phyloP scores from a whole-genome alignment of 2,113 vertebrate species.

The Machaerirhynchus nigripectus region DNA sequence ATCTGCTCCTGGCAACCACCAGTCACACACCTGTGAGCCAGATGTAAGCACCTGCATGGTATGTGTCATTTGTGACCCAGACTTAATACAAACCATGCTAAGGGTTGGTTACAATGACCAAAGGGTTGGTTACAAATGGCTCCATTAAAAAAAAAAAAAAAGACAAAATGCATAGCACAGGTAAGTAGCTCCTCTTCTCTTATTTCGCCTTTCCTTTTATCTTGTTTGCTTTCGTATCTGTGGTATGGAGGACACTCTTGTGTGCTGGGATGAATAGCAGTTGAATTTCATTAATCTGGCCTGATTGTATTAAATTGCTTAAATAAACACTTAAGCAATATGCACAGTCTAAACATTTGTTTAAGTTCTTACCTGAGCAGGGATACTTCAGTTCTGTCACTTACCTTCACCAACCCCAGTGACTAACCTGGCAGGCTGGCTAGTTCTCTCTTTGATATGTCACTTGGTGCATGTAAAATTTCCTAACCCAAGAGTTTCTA shows the following conservation, averaged over 20 bases:
- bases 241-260: neutral
- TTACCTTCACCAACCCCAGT: neutral
- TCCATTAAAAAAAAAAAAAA: neutral
- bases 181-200: constrained; percentile 6
- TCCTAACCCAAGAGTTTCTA: neutral
- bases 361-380: neutral
- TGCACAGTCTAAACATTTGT: neutral
- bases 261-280: neutral
- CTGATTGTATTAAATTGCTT: neutral
- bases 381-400: neutral
- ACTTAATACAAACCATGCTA: neutral
- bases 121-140: neutral
- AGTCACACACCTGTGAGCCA: constrained; percentile 7
- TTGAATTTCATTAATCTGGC: neutral
- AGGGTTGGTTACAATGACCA: neutral
- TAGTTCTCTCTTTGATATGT: neutral
- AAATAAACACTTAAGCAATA: neutral
- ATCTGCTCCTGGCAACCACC: neutral
- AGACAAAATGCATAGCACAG: neutral
- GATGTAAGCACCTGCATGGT: constrained; percentile 17
- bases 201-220: constrained; percentile 12
- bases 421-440: neutral
- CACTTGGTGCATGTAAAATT: neutral
- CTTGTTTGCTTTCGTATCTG: neutral
- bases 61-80: neutral